Conservation (phyloP, 2,113 vertebrate species). For the Rhinoderma darwinii region DNA sequence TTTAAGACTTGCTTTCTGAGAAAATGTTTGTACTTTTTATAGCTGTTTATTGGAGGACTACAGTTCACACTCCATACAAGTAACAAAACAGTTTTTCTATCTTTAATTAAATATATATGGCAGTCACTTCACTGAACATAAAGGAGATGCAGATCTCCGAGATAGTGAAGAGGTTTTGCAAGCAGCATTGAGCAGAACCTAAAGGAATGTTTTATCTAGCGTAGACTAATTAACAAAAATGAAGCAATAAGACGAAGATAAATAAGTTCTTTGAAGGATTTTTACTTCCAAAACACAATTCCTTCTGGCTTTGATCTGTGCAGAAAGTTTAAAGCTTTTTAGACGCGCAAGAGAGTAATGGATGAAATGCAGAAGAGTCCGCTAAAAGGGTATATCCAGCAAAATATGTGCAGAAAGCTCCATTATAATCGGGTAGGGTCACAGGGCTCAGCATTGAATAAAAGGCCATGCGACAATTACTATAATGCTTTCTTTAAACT, state of each 20-base stretch:
- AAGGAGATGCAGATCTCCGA: slow-evolving; percentile 28
- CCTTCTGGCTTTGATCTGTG: slow-evolving; percentile 28
- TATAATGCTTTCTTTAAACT: background rate
- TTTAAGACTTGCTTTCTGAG: background rate
- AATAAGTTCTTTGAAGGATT: slow-evolving; percentile 52
- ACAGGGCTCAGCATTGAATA: background rate
- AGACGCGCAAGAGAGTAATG: background rate
- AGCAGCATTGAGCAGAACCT: background rate
- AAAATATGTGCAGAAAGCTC: background rate
- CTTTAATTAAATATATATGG: slow-evolving; percentile 51
- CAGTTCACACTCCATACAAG: no score
- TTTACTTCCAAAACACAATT: slow-evolving; percentile 45
- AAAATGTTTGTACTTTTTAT: background rate
- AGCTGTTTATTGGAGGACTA: background rate
- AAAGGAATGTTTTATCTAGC: slow-evolving; percentile 38
- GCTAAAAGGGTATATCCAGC: background rate
- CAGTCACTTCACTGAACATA: slow-evolving; percentile 33
- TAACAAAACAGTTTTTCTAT: background rate
- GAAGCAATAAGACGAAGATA: slow-evolving; percentile 44
- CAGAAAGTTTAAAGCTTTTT: background rate
- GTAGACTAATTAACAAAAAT: slow-evolving; percentile 51
- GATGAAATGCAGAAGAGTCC: background rate
- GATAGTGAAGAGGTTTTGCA: slow-evolving; percentile 29
- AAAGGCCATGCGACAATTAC: background rate
- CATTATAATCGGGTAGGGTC: background rate